These are phyloP conservation scores for Pandemis corylana DNA, from an alignment of 2,888 invertebrate genomes.

Conservation along the genomic window DNA sequence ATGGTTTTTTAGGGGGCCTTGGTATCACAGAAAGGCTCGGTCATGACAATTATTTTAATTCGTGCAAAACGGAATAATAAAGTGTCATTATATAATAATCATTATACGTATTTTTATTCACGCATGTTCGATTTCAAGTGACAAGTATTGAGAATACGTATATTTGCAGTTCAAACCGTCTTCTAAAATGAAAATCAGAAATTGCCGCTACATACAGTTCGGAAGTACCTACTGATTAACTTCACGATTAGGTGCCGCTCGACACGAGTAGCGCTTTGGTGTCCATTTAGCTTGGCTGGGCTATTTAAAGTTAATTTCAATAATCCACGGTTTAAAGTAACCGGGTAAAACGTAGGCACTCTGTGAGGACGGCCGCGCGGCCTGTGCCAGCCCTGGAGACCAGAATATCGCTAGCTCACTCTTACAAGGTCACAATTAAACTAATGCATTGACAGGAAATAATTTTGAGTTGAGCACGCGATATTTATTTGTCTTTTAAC, in stretches of 20 bases:
- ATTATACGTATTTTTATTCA: no score
- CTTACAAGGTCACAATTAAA: neutral
- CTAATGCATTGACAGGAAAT: neutral
- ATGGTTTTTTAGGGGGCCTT: neutral
- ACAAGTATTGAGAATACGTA: no score
- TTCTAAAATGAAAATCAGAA: no score
- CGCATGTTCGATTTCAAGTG: no score
- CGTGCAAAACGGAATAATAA: no score
- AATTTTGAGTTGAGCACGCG: neutral
- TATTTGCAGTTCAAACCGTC: no score
- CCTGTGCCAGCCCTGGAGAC: conserved; percentile 64
- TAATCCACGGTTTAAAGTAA: conserved; percentile 43
- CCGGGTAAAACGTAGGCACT: conserved; percentile 66
- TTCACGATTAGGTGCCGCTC: neutral
- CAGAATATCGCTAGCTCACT: conserved; percentile 37
- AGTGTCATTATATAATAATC: no score
- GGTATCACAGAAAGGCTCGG: neutral
- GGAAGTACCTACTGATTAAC: no score
- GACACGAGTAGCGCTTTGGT: neutral
- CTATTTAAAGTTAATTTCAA: conserved; percentile 44
- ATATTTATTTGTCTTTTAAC: neutral
- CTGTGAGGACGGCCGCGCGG: conserved; percentile 72
- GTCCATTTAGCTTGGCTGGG: conserved; percentile 51
- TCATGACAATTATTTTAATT: no score
- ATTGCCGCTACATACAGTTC: no score